phyloP scores from a whole-genome alignment of 2,113 vertebrate genomes.

The Toxostoma redivivum region DNA sequence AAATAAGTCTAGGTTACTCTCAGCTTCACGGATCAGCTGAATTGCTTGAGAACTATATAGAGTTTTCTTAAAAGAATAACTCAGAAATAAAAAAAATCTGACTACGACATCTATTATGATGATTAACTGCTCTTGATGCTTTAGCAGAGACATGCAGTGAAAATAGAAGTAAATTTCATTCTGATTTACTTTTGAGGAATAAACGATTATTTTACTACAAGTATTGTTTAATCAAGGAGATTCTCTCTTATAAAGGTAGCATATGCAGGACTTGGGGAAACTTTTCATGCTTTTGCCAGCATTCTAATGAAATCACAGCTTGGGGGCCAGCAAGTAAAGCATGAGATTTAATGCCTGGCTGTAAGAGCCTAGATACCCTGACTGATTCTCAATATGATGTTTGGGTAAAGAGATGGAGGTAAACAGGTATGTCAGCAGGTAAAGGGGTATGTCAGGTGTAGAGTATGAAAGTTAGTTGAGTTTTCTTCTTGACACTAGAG shows the following conservation, averaged over 20 bases:
- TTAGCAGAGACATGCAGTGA: neutral
- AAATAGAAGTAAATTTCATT: neutral
- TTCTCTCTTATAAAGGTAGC: neutral
- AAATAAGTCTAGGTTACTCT: neutral
- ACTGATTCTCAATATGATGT: neutral
- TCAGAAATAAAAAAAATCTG: neutral
- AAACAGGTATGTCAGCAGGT: neutral
- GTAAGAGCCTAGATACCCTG: neutral
- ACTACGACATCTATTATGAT: neutral
- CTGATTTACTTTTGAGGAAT: neutral
- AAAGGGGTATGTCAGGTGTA: neutral
- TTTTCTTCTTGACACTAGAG: neutral
- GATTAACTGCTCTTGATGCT: neutral
- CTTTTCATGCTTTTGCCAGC: neutral
- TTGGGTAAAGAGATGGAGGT: neutral
- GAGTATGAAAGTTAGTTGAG: neutral
- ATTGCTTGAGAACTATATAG: neutral
- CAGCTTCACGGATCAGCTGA: neutral
- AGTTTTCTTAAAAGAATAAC: neutral
- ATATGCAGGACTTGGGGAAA: rapidly evolving
- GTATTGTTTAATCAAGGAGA: neutral
- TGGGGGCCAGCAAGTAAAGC: neutral
- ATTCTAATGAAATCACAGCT: neutral
- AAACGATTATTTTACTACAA: neutral
- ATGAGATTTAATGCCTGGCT: neutral